Evolutionary conservation across 2,888 invertebrate genomes (phyloP).

Genomic region (Chalcosyrphus nemorum): DNA sequence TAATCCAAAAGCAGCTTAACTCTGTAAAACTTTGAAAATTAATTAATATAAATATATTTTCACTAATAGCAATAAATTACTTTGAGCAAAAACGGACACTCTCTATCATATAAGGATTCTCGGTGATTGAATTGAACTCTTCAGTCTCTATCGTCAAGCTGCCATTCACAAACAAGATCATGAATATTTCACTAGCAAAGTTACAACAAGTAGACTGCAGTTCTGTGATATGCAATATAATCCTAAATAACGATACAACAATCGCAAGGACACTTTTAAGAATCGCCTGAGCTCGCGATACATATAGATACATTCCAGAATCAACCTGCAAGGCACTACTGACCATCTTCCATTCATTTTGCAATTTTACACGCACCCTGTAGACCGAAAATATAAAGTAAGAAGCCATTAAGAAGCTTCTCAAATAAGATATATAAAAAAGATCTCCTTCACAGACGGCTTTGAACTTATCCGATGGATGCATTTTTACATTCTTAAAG

Average conservation of each 20-base stretch:
- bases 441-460: slow-evolving; percentile 35
- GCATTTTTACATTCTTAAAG: slow-evolving; percentile 13
- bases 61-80: no score
- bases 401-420: not conserved
- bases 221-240: slow-evolving; percentile 44
- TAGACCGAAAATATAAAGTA: slow-evolving; percentile 49
- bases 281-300: not conserved
- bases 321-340: slow-evolving; percentile 48
- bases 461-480: slow-evolving; percentile 42
- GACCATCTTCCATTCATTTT: slow-evolving; percentile 37
- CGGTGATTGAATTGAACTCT: no score
- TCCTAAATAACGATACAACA: not conserved
- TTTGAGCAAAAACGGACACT: no score
- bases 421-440: no score
- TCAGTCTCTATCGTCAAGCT: no score
- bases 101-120: no score
- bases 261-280: slow-evolving; percentile 3
- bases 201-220: slow-evolving; percentile 70
- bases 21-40: no score
- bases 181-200: no score
- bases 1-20: no score
- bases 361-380: slow-evolving; percentile 32
- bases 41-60: no score
- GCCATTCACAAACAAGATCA: no score
- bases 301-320: no score